Evolutionary conservation across 2,113 vertebrate genomes (phyloP).

Genomic region (Zapus hudsonius): DNA sequence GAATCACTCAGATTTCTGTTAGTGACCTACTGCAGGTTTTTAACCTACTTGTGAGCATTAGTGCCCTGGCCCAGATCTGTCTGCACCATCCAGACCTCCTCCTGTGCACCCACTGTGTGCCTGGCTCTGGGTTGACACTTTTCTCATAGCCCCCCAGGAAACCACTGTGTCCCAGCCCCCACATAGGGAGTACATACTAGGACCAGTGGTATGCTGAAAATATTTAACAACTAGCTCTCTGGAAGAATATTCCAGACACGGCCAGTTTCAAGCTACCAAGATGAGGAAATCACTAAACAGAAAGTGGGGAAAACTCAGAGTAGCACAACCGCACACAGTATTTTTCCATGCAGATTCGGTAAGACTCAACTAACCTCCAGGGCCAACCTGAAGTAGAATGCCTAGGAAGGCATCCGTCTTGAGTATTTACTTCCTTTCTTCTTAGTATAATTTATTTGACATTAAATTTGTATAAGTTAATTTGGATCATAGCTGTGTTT

Average conservation of each 20-base stretch:
- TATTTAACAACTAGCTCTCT: neutral
- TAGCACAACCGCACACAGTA: fast-evolving
- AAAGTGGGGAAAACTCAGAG: neutral
- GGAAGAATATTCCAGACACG: neutral
- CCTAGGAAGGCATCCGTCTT: neutral
- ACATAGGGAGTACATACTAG: fast-evolving
- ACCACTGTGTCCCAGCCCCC: neutral
- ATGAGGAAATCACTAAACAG: neutral
- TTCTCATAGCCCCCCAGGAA: neutral
- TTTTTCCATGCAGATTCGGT: neutral
- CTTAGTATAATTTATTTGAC: conserved; percentile 27
- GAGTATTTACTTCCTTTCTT: conserved; percentile 8
- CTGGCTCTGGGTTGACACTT: neutral
- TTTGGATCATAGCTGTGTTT: neutral
- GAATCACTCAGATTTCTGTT: neutral
- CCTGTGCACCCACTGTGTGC: fast-evolving
- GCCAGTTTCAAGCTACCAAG: neutral
- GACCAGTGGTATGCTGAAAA: neutral
- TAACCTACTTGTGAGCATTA: too few species aligned
- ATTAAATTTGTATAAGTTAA: neutral
- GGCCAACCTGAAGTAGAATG: neutral
- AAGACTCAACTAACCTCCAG: neutral
- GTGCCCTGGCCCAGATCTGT: neutral
- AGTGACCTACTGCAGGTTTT: neutral
- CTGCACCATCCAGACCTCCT: neutral